A percentile compares a stretch with the other conserved stretches of the same genome.
Evolutionary conservation across 2,113 vertebrate genomes (phyloP).

Genomic region (Aspiorhynchus laticeps): DNA sequence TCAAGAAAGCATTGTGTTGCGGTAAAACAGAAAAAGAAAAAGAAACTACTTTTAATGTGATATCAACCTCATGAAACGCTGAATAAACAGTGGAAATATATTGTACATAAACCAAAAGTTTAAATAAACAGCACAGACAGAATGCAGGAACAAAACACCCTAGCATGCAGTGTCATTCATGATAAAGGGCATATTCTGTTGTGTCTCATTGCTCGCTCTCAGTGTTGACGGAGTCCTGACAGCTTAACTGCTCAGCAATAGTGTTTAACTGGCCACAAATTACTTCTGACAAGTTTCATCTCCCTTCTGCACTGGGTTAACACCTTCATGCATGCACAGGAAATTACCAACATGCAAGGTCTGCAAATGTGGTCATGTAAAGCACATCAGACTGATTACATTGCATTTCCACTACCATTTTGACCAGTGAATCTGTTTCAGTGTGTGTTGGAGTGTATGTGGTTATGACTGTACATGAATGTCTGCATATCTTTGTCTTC

Average conservation of each 20-base stretch:
- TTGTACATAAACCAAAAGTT: neutral
- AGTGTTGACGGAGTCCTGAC: slow-evolving; percentile 61
- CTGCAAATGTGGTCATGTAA: neutral
- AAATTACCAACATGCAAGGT: neutral
- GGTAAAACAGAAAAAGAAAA: neutral
- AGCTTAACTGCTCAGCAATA: slow-evolving; percentile 76
- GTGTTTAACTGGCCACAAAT: slow-evolving; percentile 76
- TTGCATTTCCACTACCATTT: slow-evolving; percentile 13
- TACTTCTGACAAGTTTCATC: slow-evolving; percentile 66
- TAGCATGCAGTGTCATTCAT: neutral
- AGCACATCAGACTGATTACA: neutral
- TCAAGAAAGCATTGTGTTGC: neutral
- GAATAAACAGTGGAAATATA: neutral
- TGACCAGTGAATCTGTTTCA: slow-evolving; percentile 4
- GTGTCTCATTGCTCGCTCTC: neutral
- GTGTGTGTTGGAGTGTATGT: neutral
- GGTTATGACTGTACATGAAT: neutral
- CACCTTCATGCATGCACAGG: neutral
- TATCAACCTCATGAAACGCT: neutral
- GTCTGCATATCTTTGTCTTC: slow-evolving; percentile 6
- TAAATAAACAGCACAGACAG: neutral
- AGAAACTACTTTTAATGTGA: neutral
- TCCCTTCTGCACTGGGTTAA: neutral
- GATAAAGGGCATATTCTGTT: neutral
- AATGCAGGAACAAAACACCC: neutral